These are phyloP conservation scores for Agrotis exclamationis DNA, from an alignment of 2,888 invertebrate species.

Conservation along the genomic window DNA sequence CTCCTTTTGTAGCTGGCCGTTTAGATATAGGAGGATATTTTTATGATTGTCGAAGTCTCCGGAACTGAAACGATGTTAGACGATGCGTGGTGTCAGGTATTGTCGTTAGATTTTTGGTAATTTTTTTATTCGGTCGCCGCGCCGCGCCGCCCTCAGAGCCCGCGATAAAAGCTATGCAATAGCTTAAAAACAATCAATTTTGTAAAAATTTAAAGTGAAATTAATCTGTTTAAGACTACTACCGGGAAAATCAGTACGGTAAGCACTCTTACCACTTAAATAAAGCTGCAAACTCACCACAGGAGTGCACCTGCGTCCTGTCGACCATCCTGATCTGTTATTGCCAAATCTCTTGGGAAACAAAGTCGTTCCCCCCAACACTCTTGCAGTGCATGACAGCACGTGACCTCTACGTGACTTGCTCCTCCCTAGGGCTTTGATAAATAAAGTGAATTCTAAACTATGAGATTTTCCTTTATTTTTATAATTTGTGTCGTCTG, in stretches of 20 bases:
- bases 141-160: too few species aligned
- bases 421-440: conserved; percentile 16
- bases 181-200: too few species aligned
- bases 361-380: conserved; percentile 20
- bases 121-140: too few species aligned
- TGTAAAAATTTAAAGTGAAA: too few species aligned
- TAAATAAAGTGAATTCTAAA: conserved; percentile 22
- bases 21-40: too few species aligned
- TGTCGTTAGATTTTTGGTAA: too few species aligned
- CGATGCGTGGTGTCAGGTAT: too few species aligned
- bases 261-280: background rate
- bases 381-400: background rate
- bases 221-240: background rate
- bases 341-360: background rate
- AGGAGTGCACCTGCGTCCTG: background rate
- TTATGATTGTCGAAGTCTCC: too few species aligned
- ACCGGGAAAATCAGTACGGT: background rate
- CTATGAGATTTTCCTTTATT: conserved; percentile 9
- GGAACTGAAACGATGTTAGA: too few species aligned
- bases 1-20: too few species aligned
- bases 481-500: background rate
- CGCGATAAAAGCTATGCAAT: too few species aligned
- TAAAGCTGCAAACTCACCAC: background rate
- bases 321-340: background rate
- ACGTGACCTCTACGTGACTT: conserved; percentile 19